Base-by-base conservation (phyloP, 2,888 invertebrate species). In the Matsumyia berberina region DNA sequence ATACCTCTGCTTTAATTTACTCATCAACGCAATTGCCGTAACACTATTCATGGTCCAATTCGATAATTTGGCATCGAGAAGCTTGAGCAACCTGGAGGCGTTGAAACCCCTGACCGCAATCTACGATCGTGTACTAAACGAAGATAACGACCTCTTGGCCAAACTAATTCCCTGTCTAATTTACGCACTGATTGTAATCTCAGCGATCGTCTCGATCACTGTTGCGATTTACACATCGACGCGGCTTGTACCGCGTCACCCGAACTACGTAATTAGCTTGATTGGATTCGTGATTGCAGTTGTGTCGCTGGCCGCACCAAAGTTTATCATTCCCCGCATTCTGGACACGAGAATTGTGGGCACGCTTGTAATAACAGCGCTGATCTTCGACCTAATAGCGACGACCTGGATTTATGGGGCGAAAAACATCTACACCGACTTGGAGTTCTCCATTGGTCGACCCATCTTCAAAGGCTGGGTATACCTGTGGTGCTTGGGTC, bases 341-440 rank as follows among this genome's bases (percentile, higher is more conserved):
- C 80, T 92, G 42, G 92, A 92, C 81, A 88, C 90, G 0, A 89
- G 92, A 6, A 80, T 92, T 53, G 90, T 92, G 51, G 92, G 92
- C 49, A 91, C 91, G 4, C 87, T 92, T 86, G 87, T 90, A 12
- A 88, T 92, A 3, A 89, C 91, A 2, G 90, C 92, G 1, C 76
- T 92, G 64, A 90, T 92, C 0, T 92, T 92, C 64, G 92, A 92
- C 73, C 86, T 92, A 19, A 92, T 92, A 62, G 90, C 91, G 12
- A 89, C 91, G 5, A 90, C 90, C 1, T 92, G 92, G 92, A 91
- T 92, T 15, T 92, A 92, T 83, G 92, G 92, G 44, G 90, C 90
- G 2, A 92, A 92, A 86, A 91, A 91, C 78, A 90, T 92, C 37
- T 92, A 91, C 69, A 92, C 91, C 1, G 92, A 92, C 78, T 78